phyloP scores from a whole-genome alignment of 2,797 vertebrate species.

The Gambusia yucatana region DNA sequence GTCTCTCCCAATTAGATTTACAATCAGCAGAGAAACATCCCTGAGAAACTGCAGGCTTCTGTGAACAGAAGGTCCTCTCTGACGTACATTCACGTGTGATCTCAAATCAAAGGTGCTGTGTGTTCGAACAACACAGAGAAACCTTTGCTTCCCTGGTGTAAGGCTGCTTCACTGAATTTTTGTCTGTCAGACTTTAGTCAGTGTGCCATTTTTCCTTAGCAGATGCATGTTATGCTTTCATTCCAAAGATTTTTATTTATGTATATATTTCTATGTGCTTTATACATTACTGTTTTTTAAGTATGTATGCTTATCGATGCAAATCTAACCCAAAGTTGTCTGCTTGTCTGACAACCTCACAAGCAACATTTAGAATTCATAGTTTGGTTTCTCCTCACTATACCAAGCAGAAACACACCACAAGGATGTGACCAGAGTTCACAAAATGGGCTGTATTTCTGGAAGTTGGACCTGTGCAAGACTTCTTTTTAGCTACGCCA shows the following conservation, averaged over 20 bases:
- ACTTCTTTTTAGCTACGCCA: background rate
- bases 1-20: background rate
- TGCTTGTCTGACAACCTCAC: no score
- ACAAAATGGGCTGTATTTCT: background rate
- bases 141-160: background rate
- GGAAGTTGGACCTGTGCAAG: background rate
- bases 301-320: no score
- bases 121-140: background rate
- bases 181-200: background rate
- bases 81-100: background rate
- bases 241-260: background rate
- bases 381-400: background rate
- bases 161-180: background rate
- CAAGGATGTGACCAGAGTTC: background rate
- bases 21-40: background rate
- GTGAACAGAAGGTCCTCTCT: background rate
- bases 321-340: no score
- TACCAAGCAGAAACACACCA: background rate
- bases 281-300: no score
- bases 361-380: background rate
- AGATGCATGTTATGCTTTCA: background rate
- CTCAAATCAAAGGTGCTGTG: slow-evolving; percentile 4
- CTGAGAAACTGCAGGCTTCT: background rate
- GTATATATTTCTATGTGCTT: no score
- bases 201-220: background rate